These are phyloP conservation scores for Melieria picta DNA, from an alignment of 2,888 invertebrate species.

Conservation along the genomic window DNA sequence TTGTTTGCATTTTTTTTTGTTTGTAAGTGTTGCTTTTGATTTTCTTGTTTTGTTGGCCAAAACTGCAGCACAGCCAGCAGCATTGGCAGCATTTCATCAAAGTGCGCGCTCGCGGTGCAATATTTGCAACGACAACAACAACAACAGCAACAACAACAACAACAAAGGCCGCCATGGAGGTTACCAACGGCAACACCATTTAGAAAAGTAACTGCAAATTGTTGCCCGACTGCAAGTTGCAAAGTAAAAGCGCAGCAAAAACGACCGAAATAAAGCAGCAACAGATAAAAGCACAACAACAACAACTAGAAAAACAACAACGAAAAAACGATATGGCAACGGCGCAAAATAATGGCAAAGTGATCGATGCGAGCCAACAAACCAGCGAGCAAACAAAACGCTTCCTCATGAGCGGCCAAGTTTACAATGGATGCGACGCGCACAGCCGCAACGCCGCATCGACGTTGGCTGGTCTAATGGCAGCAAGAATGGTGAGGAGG, in stretches of 20 bases:
- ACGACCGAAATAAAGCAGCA: too few relatives aligned
- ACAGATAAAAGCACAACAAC: too few relatives aligned
- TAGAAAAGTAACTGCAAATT: constrained; percentile 28
- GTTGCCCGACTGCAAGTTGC: background rate
- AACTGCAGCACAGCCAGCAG: constrained; percentile 10
- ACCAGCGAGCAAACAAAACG: background rate
- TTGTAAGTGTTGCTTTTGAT: background rate
- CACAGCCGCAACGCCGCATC: too few relatives aligned
- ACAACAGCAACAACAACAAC: constrained; percentile 6
- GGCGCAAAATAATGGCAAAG: background rate
- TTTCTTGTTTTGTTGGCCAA: constrained; percentile 4
- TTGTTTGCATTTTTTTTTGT: constrained; percentile 2
- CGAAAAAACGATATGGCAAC: too few relatives aligned
- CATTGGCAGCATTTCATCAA: constrained; percentile 38
- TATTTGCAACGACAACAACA: background rate
- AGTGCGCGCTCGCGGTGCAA: background rate
- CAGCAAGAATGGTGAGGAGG: too few relatives aligned
- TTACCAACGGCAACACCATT: constrained; percentile 17
- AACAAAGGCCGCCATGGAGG: constrained; percentile 1
- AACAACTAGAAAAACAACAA: too few relatives aligned
- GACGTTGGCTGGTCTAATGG: too few relatives aligned
- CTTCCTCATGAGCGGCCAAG: background rate
- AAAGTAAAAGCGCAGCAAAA: background rate
- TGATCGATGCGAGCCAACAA: constrained; percentile 17
- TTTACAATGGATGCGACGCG: constrained; percentile 12